These are phyloP conservation scores for Philaethria dido DNA, from an alignment of 2,888 invertebrate genomes.

Conservation along the genomic window DNA sequence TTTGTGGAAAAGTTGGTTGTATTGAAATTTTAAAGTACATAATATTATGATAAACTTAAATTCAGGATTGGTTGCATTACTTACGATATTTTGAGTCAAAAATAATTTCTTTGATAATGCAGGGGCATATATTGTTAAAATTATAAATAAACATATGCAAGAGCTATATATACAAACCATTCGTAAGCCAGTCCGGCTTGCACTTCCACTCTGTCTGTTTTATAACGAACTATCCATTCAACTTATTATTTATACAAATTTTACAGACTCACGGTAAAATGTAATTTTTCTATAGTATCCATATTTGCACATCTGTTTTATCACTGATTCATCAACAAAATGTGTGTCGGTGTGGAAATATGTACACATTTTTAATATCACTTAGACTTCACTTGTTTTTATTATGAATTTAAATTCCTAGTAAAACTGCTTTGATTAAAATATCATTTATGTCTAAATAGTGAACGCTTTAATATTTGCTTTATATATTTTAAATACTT, in stretches of 20 bases:
- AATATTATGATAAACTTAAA: too few species aligned
- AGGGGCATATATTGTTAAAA: not conserved
- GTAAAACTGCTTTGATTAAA: not conserved
- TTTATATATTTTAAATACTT: not conserved
- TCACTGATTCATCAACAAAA: conserved; percentile 3
- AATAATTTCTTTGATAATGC: too few species aligned
- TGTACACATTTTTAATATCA: not conserved
- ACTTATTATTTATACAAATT: not conserved
- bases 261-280: not conserved
- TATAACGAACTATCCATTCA: not conserved
- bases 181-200: not conserved
- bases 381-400: not conserved
- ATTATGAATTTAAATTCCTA: not conserved
- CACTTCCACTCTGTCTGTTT: too few species aligned
- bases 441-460: not conserved
- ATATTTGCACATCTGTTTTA: conserved; percentile 3
- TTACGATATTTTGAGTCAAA: too few species aligned
- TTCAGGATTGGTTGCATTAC: too few species aligned
- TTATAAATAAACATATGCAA: not conserved
- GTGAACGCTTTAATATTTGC: too few species aligned
- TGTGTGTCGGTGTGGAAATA: not conserved
- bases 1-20: too few species aligned
- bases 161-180: not conserved
- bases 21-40: too few species aligned
- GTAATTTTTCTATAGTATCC: not conserved